Conservation (phyloP, 1,140 invertebrate genomes). For the Camponotus floridanus region DNA sequence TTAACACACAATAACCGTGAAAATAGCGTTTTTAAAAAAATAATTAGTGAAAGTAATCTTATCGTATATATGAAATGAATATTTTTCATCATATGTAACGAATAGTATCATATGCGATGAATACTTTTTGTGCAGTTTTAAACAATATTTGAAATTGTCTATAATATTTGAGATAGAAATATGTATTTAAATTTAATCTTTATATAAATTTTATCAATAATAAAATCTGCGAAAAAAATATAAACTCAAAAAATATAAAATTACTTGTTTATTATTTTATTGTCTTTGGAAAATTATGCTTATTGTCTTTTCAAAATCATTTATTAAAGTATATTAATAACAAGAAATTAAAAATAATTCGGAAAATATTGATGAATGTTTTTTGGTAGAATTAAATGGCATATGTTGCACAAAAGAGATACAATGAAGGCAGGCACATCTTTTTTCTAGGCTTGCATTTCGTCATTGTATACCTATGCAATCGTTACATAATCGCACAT, state of each 20-base stretch:
- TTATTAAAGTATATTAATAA: background rate
- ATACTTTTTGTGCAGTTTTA: background rate
- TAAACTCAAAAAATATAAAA: background rate
- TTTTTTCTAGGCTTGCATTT: background rate
- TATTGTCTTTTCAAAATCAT: background rate
- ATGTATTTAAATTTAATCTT: background rate
- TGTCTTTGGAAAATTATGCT: background rate
- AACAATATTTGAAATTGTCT: background rate
- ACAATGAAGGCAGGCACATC: too few species aligned
- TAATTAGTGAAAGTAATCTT: constrained; percentile 15
- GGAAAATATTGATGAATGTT: too few species aligned
- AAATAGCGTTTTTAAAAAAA: background rate
- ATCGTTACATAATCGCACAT: constrained; percentile 14
- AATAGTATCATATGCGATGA: background rate
- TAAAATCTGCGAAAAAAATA: background rate
- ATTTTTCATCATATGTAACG: background rate
- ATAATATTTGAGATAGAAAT: background rate
- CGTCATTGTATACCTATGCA: background rate
- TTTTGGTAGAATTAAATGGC: background rate
- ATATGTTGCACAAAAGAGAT: too few species aligned
- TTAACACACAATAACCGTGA: background rate
- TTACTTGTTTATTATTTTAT: background rate
- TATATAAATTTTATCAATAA: constrained; percentile 1
- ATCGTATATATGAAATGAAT: background rate
- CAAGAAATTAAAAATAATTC: background rate